Evolutionary conservation across 1,140 invertebrate species (phyloP).

Genomic region (Linepithema humile): DNA sequence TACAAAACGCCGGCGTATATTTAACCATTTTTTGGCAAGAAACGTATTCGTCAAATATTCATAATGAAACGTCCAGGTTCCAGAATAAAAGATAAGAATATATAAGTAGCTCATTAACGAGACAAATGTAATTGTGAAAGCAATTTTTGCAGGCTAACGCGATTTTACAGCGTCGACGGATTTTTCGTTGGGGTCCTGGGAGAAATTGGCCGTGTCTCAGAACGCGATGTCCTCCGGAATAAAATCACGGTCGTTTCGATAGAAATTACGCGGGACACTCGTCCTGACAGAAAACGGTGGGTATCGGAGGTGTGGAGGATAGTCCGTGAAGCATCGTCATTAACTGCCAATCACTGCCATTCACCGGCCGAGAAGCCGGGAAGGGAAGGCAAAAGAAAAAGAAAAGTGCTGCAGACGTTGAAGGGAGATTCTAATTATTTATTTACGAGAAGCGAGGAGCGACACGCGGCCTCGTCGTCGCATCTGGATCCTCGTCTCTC

Average conservation of each 20-base stretch:
- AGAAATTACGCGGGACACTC: conserved; percentile 68
- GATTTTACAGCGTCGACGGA: conserved; percentile 19
- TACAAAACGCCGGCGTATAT: background rate
- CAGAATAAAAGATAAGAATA: background rate
- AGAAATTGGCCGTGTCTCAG: conserved; percentile 49
- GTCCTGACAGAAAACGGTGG: conserved; percentile 38
- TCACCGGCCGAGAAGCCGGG: conserved; percentile 62
- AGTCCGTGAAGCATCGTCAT: conserved; percentile 73
- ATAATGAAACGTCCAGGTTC: background rate
- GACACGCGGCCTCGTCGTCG: conserved; percentile 12
- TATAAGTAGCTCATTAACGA: conserved; percentile 25
- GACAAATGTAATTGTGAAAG: conserved; percentile 17
- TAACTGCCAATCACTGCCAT: conserved; percentile 80
- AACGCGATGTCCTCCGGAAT: conserved; percentile 62
- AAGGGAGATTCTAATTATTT: conserved; percentile 75
- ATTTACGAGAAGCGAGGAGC: conserved; percentile 61
- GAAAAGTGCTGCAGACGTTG: conserved; percentile 41
- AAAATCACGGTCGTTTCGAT: conserved; percentile 68
- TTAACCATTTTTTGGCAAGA: background rate
- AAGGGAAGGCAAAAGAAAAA: conserved; percentile 41
- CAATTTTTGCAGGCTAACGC: background rate
- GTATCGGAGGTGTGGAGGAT: conserved; percentile 68
- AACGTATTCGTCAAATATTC: background rate
- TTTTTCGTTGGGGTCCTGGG: background rate
- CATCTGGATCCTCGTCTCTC: conserved; percentile 43